Evolutionary conservation across 2,797 vertebrate genomes (phyloP), one percentile per base, ranked within the genome.

Genomic region (Coregonus ussuriensis): DNA sequence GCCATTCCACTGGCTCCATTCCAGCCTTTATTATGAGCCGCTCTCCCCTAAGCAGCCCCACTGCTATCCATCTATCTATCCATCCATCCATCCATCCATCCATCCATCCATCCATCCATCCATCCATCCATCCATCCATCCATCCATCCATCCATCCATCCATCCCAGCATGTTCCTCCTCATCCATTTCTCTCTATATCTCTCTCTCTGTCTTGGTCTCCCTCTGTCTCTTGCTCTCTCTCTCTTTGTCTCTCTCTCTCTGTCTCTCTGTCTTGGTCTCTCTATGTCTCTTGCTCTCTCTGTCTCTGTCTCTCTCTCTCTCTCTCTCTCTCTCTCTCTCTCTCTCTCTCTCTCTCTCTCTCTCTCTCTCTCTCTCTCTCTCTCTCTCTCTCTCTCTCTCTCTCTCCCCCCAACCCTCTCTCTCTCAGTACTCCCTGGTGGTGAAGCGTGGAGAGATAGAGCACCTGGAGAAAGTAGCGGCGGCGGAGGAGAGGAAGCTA

Each of bases 361-460:
- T 33, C 31, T 3, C 31, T 33, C 31, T 3, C 31, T 33, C 31
- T 3, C 31, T 33, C 31, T 3, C 31, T 33, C 31, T 3, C 31
- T 33, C 31, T 33, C 31, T 3, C 41, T 9, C 41, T 9, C 2
- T 47, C 41, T 47, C 41, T 11, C 41, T 9, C 41, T 6, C 35
- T 37, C 35, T 37, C 35, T 0, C 35, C 0, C 35, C 4, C 4
- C 5, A 41, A 7, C 4, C 35, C 63, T 69, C 51, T 13, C 6
- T 1, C 47, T 52, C 25, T 65, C 84, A 94, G 97, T 94, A 97
- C 2, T 91, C 94, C 72, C 88, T 97, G 77, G 88, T 93, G 31
- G 86, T 95, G 51, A 97, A 96, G 88, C 88, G 73, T 78, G 88
- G 82, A 0, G 95, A 98, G 89, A 97, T 98, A 25, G 73, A 84